Evolutionary conservation across 2,797 vertebrate species (phyloP), one percentile per base, ranked within the genome.

Genomic region (Gymnocypris eckloni): DNA sequence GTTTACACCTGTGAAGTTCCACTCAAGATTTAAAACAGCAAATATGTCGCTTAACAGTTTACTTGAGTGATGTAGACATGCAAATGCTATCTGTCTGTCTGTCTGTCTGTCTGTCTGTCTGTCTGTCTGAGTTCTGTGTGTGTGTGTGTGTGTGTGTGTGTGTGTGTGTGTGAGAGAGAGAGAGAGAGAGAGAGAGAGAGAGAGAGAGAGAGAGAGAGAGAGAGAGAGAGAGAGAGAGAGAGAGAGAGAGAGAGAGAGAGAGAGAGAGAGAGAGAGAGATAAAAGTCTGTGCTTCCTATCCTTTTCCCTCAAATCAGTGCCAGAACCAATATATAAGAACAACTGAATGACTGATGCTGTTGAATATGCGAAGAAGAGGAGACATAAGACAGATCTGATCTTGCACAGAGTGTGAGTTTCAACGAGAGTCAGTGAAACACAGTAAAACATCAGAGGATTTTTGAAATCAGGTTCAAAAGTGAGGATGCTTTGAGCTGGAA

Each of bases 1-100:
- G 94, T 94, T 93, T 85, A 91, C 89, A 88, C 91, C 91, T 93
- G 91, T 89, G 91, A 91, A 93, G 94, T 81, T 75, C 77, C 67
- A 70, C 81, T 87, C 66, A 84, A 82, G 70, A 72, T 85, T 88
- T 86, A 82, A 85, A 87, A 76, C 76, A 20, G 25, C 71, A 86
- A 87, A 87, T 72, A 70, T 82, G 67, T 66, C 39, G 13, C 79
- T 89, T 88, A 87, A 81, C 71, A 77, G 50, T 82, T 75, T 69
- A 69, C 56, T 70, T 70, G 33, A 73, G 52, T 41, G 11, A 28
- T 67, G 48, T 81, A 78, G 43, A 20, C 5, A 54, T 67, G 20
- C 43, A 69, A 61, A 48, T 20, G 4, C 4, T 33, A 7, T 61
- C 45, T 28, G 1, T 56, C 20, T 54, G 0, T 66, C 39, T 52